Percentiles rank a stretch among this genome's conserved stretches.
phyloP scores from a whole-genome alignment of 2,797 vertebrate species.

The Halcyon chelicuti region DNA sequence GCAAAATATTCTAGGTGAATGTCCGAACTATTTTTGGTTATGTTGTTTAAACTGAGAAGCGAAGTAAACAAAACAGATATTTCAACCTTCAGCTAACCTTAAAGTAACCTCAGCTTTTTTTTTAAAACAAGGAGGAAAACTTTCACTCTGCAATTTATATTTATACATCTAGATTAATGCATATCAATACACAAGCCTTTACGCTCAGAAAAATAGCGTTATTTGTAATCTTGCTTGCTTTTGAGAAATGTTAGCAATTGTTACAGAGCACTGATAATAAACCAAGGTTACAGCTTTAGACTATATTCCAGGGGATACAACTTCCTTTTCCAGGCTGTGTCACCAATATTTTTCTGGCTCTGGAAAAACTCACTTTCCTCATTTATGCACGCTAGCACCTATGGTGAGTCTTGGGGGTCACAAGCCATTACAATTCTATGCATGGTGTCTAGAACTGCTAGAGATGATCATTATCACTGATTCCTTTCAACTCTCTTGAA shows the following conservation, averaged over 20 bases:
- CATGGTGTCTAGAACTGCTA: neutral
- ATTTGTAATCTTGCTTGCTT: neutral
- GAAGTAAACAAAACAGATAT: neutral
- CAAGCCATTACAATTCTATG: neutral
- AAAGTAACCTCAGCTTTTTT: neutral
- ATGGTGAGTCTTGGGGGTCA: neutral
- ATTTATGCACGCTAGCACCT: neutral
- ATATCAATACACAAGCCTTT: neutral
- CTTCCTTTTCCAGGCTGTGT: neutral
- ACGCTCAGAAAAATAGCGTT: neutral
- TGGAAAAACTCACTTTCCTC: neutral
- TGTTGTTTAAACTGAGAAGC: neutral
- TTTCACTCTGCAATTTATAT: neutral
- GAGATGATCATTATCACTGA: neutral
- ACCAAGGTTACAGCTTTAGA: neutral
- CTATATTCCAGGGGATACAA: neutral
- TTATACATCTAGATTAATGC: neutral
- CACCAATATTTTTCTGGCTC: neutral
- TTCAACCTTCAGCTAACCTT: neutral
- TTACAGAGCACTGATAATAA: neutral
- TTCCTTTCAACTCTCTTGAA: neutral
- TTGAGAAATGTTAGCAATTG: neutral
- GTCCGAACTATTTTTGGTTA: neutral
- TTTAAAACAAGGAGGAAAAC: neutral
- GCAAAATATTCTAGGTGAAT: neutral